Base-by-base conservation (phyloP, 2,888 invertebrate species). In the Cetonia aurata region DNA sequence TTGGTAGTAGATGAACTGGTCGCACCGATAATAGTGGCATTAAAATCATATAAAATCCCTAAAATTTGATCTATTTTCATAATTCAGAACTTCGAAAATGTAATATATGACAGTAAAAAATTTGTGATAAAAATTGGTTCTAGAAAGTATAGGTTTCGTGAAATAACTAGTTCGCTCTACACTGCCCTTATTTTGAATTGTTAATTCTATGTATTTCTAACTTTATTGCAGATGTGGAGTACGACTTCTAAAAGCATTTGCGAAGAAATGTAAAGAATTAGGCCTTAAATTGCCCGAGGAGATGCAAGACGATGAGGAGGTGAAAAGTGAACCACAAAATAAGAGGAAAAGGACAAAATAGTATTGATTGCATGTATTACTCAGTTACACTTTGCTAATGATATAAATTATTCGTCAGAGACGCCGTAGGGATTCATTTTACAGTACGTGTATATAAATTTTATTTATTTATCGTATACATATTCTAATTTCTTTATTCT, bases 181-280 rank as follows among this genome's bases (percentile, higher is more conserved):
- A 25, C n/a, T n/a, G n/a, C n/a, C n/a, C n/a, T n/a, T n/a, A 25
- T 25, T 25, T 25, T 25, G 4, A 25, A 25, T 3, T 25, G 1
- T 25, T 25, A 4, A 1, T 25, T n/a, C n/a, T 25, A 25, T 25
- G 25, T 25, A 25, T 25, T 25, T 25, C n/a, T 25, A 25, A 25
- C 4, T 65, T 62, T 71, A 17, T 70, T 67, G 33, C 85, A 95
- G 95, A 82, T 91, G 93, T 80, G 95, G 95, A 65, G 86, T 87
- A 76, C 87, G 90, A 67, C 86, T 96, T 73, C 89, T 92, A 77
- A 89, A 89, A 76, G 92, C 89, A 83, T 91, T 94, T 72, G 89
- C 90, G 76, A 91, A 91, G 77, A 89, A 91, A 46, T 92, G 93
- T 81, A 86, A 87, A 74, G 93, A 94, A 70, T 81, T 93, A 13